A percentile compares a stretch with the other conserved stretches of the same genome.
phyloP scores from a whole-genome alignment of 2,888 invertebrate species.

The Seladonia tumulorum region DNA sequence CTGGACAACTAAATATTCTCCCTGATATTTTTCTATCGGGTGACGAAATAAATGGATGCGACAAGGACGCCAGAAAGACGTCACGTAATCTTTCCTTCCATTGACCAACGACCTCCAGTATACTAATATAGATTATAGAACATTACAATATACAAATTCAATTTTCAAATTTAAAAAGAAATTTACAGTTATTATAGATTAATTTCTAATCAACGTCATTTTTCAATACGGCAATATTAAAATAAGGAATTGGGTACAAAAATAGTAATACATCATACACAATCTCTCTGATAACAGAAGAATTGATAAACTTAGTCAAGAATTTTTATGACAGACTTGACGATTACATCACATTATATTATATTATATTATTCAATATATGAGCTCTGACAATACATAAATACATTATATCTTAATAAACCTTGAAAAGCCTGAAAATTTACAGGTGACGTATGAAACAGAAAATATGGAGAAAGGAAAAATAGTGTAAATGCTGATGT shows the following conservation, averaged over 20 bases:
- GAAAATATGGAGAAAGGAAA: neutral
- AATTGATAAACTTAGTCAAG: neutral
- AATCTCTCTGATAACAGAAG: neutral
- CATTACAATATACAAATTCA: neutral
- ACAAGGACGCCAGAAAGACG: neutral
- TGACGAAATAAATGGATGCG: conserved; percentile 14
- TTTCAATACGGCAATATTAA: neutral
- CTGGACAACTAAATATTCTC: conserved; percentile 15
- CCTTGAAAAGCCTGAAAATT: neutral
- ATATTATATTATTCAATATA: neutral
- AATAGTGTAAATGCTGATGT: neutral
- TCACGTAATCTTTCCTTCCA: neutral
- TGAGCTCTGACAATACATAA: neutral
- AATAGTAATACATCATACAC: neutral
- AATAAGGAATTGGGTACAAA: neutral
- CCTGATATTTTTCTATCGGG: conserved; percentile 29
- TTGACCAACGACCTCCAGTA: neutral
- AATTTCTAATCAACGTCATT: neutral
- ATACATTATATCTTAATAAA: neutral
- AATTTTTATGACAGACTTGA: neutral
- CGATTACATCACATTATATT: neutral
- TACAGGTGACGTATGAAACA: neutral
- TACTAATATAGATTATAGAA: no score
- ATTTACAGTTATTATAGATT: no score
- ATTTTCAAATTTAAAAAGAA: no score